These are phyloP conservation scores for Calliphora vicina DNA, from an alignment of 1,140 invertebrate genomes.

Conservation along the genomic window DNA sequence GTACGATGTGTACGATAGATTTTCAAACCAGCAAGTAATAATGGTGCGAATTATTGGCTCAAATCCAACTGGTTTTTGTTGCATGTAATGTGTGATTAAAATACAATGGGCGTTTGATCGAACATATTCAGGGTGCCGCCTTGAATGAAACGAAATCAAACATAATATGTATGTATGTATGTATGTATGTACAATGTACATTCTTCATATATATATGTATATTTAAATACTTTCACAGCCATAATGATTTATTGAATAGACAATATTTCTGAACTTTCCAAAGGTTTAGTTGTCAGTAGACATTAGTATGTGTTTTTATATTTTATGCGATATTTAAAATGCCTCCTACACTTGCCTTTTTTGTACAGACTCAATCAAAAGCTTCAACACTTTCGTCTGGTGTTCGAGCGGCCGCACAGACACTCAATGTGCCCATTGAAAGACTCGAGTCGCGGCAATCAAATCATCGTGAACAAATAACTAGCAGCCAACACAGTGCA, in stretches of 20 bases:
- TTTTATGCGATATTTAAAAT: not conserved
- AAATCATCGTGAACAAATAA: slow-evolving; percentile 50
- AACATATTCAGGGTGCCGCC: not conserved
- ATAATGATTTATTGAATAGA: not conserved
- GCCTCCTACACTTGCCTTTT: not conserved
- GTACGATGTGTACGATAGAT: too few relatives aligned
- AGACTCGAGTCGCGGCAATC: slow-evolving; percentile 59
- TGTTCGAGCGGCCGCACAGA: slow-evolving; percentile 60
- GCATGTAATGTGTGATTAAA: not conserved
- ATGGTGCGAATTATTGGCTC: not conserved
- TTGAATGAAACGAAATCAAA: too few relatives aligned
- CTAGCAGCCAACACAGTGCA: slow-evolving; percentile 28
- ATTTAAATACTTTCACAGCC: not conserved
- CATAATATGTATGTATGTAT: too few relatives aligned
- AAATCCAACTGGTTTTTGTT: not conserved
- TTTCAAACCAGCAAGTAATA: too few relatives aligned
- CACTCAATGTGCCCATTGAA: slow-evolving; percentile 61
- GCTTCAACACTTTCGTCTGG: slow-evolving; percentile 60
- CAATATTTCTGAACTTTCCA: not conserved
- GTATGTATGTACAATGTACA: too few relatives aligned
- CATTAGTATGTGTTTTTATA: not conserved
- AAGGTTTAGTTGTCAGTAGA: not conserved
- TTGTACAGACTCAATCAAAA: slow-evolving; percentile 58
- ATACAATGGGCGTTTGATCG: not conserved
- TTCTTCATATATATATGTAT: too few relatives aligned